Base-by-base conservation (phyloP, 2,888 invertebrate genomes). In the Drosophila nr. fundita region DNA sequence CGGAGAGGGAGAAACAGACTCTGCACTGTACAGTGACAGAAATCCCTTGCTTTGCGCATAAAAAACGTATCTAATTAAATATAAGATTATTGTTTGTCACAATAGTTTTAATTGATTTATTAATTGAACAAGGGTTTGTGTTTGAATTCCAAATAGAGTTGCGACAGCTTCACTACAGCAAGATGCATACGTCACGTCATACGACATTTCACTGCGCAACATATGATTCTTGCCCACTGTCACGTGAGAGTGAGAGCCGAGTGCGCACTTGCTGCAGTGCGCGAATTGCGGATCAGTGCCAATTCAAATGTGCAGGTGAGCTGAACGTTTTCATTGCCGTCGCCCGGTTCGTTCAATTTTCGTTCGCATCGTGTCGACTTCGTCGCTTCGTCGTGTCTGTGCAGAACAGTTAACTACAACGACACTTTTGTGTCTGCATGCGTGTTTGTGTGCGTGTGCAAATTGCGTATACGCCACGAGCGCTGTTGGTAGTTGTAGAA, bases 271-370 rank as follows among this genome's bases (percentile, higher is more conserved):
- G 76, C 69, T 82, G 83, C 90, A 83, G 36, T 83, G 83, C 80
- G 68, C 80, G 68, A 85, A 85, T 90, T 73, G 48, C 71, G 64
- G 78, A 76, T 87, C 82, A 88, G 90, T 90, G 87, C 80, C 78
- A 90, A 88, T 78, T 78, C 77, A 89, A 76, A 86, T 80, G 90
- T 83, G 70, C 90, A 90, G 83, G 86, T 88, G 88, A 88, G 87
- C 82, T 81, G 87, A 86, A 88, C 90, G 83, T 82, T 59, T 49
- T 49, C 55, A 55, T 64, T 58, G 75, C 29, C 52, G 59, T 65
- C 64, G 57, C 55, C 62, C 52, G 34, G 8, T 57, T 60, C 65
- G 42, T 62, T 62, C 1, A 40, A 21, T 57, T 10, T 50, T 60
- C 36, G 59, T 29, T 42, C 45, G 40, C 49, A 61, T 67, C 53